phyloP scores from a whole-genome alignment of 2,888 invertebrate species.

The Chironomus tentans region DNA sequence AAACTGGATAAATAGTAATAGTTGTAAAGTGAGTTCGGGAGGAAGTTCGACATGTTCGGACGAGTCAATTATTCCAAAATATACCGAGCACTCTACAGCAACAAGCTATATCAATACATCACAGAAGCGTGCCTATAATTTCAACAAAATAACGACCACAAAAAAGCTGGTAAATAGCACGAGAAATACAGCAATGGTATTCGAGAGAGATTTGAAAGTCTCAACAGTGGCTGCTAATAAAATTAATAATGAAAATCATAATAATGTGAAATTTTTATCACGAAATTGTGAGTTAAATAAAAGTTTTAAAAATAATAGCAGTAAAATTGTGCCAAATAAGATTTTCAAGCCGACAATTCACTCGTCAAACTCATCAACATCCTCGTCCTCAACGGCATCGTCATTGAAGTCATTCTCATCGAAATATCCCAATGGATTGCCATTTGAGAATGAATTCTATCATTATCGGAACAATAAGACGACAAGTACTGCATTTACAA shows the following conservation, averaged over 20 bases:
- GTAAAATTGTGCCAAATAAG: background rate
- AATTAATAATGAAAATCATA: background rate
- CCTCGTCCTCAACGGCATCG: slow-evolving; percentile 10
- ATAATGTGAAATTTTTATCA: background rate
- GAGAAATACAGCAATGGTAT: background rate
- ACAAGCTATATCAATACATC: slow-evolving; percentile 28
- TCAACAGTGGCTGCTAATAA: background rate
- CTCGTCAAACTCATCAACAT: background rate
- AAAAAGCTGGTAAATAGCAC: slow-evolving; percentile 5
- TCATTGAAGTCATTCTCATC: slow-evolving; percentile 35
- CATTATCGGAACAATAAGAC: slow-evolving; percentile 11
- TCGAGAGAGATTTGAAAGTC: background rate
- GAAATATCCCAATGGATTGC: slow-evolving; percentile 41
- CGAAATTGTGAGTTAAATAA: background rate
- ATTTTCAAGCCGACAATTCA: background rate
- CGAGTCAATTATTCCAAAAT: slow-evolving; percentile 36
- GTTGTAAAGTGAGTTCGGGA: slow-evolving; percentile 30
- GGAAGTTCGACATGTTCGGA: slow-evolving; percentile 30
- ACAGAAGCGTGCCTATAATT: slow-evolving; percentile 39
- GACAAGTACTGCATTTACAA: too few species aligned
- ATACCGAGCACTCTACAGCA: slow-evolving; percentile 24
- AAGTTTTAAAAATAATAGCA: background rate
- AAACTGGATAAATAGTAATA: slow-evolving; percentile 22
- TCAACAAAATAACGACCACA: slow-evolving; percentile 11
- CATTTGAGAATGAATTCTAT: slow-evolving; percentile 41